A percentile compares a stretch with the other conserved stretches of the same genome.
Evolutionary conservation across 1,140 invertebrate species (phyloP).

Genomic region (Panagrolaimus sp.): DNA sequence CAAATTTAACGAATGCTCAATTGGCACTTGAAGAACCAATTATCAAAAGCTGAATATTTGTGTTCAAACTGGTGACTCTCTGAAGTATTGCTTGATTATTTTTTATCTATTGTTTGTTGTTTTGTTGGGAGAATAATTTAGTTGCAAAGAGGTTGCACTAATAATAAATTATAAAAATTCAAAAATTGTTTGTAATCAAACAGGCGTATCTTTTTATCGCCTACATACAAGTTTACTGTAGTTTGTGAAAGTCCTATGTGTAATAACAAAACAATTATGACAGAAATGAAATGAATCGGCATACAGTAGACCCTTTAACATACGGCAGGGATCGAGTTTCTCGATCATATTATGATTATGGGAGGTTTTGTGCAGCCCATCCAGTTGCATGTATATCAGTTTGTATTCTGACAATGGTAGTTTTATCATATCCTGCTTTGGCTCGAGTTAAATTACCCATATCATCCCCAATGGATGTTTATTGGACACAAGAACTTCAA

Average conservation of each 20-base stretch:
- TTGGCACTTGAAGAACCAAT: conserved; percentile 50
- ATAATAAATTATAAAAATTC: too few relatives aligned
- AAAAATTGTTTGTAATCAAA: too few relatives aligned
- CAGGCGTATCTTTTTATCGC: too few relatives aligned
- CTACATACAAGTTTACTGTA: too few relatives aligned
- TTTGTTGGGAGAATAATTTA: conserved; percentile 1
- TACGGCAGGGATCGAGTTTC: conserved; percentile 28
- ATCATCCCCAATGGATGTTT: conserved; percentile 45
- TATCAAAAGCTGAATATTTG: conserved; percentile 25
- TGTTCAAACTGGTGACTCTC: not conserved
- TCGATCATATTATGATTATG: conserved; percentile 48
- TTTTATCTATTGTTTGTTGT: too few relatives aligned
- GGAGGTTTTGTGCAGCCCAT: conserved; percentile 48
- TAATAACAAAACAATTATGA: too few relatives aligned
- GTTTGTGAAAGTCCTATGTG: too few relatives aligned
- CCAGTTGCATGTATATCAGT: conserved; percentile 41
- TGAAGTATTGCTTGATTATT: conserved; percentile 16
- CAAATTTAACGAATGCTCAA: conserved; percentile 53
- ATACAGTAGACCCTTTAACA: not conserved
- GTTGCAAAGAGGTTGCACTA: too few relatives aligned
- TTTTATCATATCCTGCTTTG: conserved; percentile 49
- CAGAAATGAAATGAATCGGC: too few relatives aligned
- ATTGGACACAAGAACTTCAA: conserved; percentile 20
- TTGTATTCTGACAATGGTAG: conserved; percentile 43
- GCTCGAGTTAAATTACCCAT: conserved; percentile 33